Conservation (phyloP, 1,140 invertebrate species). For the Cotesia chilonis region DNA sequence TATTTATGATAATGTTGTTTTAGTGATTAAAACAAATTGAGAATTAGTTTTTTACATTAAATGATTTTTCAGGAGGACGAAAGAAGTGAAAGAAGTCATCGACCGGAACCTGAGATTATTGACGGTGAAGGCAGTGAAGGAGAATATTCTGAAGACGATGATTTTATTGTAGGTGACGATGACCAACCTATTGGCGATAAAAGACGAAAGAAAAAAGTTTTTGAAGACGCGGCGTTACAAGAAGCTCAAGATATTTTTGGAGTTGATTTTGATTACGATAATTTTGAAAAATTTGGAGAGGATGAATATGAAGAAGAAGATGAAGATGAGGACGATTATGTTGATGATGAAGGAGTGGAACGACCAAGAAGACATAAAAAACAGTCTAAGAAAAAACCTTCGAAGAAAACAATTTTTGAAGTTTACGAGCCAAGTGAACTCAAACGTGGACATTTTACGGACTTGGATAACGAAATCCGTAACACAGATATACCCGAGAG, state of each 20-base stretch:
- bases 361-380: slow-evolving; percentile 73
- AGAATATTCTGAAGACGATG: slow-evolving; percentile 88
- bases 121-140: slow-evolving; percentile 82
- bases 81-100: slow-evolving; percentile 74
- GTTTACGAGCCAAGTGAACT: slow-evolving; percentile 98
- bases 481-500: slow-evolving; percentile 90
- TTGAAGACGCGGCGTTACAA: slow-evolving; percentile 91
- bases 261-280: slow-evolving; percentile 97
- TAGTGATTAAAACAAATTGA: not conserved
- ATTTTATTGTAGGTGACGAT: slow-evolving; percentile 98
- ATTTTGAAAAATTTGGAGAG: slow-evolving; percentile 90
- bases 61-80: slow-evolving; percentile 76
- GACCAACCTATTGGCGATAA: slow-evolving; percentile 89
- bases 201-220: slow-evolving; percentile 88
- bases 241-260: slow-evolving; percentile 99
- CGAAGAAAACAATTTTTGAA: slow-evolving; percentile 91
- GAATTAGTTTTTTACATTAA: slow-evolving; percentile 1
- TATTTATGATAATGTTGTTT: slow-evolving; percentile 13
- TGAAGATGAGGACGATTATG: slow-evolving; percentile 78
- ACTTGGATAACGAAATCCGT: slow-evolving; percentile 91
- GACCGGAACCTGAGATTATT: slow-evolving; percentile 73
- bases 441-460: slow-evolving; percentile 94
- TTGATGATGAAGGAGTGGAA: slow-evolving; percentile 74
- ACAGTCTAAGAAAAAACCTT: slow-evolving; percentile 78
- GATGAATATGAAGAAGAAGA: slow-evolving; percentile 87